A percentile compares a stretch with the other conserved stretches of the same genome.
Evolutionary conservation across 2,888 invertebrate genomes (phyloP).

Genomic region (Eupithecia dodoneata): DNA sequence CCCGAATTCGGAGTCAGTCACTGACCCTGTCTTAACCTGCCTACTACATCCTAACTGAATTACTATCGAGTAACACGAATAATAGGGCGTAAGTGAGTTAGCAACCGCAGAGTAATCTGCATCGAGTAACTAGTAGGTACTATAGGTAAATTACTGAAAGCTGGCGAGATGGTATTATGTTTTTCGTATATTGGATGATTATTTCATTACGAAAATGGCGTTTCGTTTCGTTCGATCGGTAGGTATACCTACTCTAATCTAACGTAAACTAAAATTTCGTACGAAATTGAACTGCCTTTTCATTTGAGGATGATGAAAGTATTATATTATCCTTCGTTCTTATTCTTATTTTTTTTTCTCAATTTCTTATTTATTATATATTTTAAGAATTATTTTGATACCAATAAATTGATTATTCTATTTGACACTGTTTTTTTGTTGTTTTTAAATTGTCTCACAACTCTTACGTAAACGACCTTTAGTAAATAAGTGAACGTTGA

Average conservation of each 20-base stretch:
- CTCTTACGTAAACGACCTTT: neutral
- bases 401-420: neutral
- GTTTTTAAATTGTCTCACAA: neutral
- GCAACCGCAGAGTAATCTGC: neutral
- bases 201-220: neutral
- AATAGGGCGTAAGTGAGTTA: neutral
- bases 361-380: too few relatives aligned
- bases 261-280: neutral
- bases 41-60: neutral
- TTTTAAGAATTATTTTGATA: too few relatives aligned
- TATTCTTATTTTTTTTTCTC: too few relatives aligned
- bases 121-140: neutral
- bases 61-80: slow-evolving; percentile 2
- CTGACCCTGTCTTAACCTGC: too few relatives aligned
- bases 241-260: neutral
- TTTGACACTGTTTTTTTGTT: neutral
- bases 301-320: neutral
- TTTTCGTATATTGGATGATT: neutral
- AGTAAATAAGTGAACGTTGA: neutral
- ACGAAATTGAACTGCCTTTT: neutral
- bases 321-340: neutral
- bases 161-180: neutral
- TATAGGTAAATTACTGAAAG: neutral
- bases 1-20: too few relatives aligned
- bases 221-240: neutral